phyloP scores from a whole-genome alignment of 2,113 vertebrate species.

The Monarcha castaneiventris region DNA sequence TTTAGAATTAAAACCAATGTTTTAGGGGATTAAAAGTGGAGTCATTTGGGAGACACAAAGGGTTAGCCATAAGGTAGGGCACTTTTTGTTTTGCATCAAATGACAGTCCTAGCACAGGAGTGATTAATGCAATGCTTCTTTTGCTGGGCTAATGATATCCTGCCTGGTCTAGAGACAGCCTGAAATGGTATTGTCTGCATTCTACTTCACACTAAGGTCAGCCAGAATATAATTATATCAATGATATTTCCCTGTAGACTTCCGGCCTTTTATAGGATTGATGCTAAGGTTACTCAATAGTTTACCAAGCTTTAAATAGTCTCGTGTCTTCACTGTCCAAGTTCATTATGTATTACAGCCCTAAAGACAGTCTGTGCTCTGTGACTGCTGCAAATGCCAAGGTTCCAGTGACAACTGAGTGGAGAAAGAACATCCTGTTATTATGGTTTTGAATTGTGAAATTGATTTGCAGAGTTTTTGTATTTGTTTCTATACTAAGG shows the following conservation, averaged over 20 bases:
- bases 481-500: conserved; percentile 35
- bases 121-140: conserved; percentile 12
- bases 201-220: conserved; percentile 41
- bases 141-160: conserved; percentile 4
- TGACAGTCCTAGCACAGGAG: background rate
- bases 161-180: background rate
- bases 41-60: background rate
- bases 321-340: conserved; percentile 8
- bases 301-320: conserved; percentile 35
- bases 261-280: conserved; percentile 14
- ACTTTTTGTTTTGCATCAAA: conserved; percentile 7
- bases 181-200: conserved; percentile 1
- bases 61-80: background rate
- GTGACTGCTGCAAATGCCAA: conserved; percentile 19
- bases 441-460: conserved; percentile 27
- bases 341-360: conserved; percentile 5
- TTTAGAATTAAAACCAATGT: background rate
- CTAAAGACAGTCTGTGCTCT: conserved; percentile 14
- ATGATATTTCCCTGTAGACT: conserved; percentile 15
- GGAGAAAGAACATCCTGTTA: background rate
- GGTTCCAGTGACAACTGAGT: conserved; percentile 22
- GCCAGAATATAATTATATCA: conserved; percentile 26
- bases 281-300: conserved; percentile 33
- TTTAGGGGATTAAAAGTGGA: background rate
- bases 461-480: background rate